Evolutionary conservation across 2,113 vertebrate genomes (phyloP).

Genomic region (Lagopus muta): DNA sequence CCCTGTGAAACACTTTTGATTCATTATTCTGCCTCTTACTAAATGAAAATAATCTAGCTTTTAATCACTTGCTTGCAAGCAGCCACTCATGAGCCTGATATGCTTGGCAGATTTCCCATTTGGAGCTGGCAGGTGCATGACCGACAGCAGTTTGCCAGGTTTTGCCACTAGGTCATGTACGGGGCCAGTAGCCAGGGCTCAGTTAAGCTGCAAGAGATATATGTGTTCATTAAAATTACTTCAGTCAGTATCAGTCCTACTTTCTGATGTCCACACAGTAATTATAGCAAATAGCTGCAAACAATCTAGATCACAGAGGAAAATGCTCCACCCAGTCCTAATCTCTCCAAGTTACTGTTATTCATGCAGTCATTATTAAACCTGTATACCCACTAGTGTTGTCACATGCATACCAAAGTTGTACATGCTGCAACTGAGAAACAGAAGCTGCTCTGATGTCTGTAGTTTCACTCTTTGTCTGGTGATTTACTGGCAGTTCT

Average conservation of each 20-base stretch:
- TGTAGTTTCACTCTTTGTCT: not conserved
- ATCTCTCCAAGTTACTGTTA: not conserved
- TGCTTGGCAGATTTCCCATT: constrained; percentile 9
- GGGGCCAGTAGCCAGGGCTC: not conserved
- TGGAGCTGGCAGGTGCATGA: not conserved
- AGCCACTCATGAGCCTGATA: not conserved
- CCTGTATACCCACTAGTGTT: not conserved
- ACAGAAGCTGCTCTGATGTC: not conserved
- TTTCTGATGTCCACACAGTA: not conserved
- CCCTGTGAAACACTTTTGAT: not conserved
- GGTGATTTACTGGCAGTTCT: not conserved
- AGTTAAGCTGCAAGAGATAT: not conserved
- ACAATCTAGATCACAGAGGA: not conserved
- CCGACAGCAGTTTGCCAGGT: not conserved
- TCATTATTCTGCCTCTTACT: not conserved
- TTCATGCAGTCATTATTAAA: not conserved
- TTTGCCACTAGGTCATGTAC: not conserved
- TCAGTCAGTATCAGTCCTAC: not conserved
- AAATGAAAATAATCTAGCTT: constrained; percentile 39
- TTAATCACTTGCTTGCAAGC: constrained; percentile 25
- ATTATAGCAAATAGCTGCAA: not conserved
- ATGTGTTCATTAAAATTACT: not conserved
- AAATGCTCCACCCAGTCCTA: not conserved
- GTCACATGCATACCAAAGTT: not conserved
- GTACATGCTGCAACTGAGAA: not conserved